Evolutionary conservation across 37 sponge, comb jelly and placozoan genomes (phyloP).

Genomic region (Chondrosia reniformis): DNA sequence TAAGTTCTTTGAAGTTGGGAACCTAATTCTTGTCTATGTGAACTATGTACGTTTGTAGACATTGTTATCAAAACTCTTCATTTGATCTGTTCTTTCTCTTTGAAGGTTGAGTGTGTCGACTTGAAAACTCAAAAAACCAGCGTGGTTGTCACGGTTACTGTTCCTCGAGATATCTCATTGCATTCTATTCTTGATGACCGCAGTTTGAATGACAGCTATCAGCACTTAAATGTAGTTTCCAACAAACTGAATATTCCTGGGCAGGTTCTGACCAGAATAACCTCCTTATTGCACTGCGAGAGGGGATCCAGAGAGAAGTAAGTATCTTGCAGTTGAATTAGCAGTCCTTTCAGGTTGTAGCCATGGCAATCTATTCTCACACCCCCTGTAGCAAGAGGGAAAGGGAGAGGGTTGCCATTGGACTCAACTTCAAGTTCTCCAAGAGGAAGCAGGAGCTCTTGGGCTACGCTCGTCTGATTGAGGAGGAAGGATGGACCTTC

Average conservation of each 20-base stretch:
- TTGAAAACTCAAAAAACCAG: constrained; percentile 7
- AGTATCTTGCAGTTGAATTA: no score
- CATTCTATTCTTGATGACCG: constrained; percentile 8
- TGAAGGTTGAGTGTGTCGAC: constrained; percentile 53
- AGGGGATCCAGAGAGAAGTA: constrained; percentile 64
- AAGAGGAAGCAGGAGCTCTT: constrained; percentile 64
- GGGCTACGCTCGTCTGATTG: constrained; percentile 45
- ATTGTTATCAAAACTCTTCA: neutral
- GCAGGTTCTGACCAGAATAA: constrained; percentile 51
- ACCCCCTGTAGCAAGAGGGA: constrained; percentile 32
- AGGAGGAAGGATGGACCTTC: constrained; percentile 64
- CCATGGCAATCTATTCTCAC: neutral
- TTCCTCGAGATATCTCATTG: constrained; percentile 37
- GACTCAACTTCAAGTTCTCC: constrained; percentile 81
- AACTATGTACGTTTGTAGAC: constrained; percentile 2
- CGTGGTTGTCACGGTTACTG: constrained; percentile 35
- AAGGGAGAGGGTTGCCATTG: constrained; percentile 64
- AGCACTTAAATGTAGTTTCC: constrained; percentile 30
- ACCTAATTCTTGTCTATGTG: neutral
- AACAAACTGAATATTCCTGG: constrained; percentile 24
- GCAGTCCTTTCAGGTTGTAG: neutral
- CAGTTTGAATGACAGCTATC: constrained; percentile 21
- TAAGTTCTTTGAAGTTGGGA: constrained; percentile 16
- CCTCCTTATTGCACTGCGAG: constrained; percentile 48
- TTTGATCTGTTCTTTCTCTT: neutral